These are phyloP conservation scores for Ceuthmochares aereus DNA, from an alignment of 2,113 vertebrate genomes.

Conservation along the genomic window DNA sequence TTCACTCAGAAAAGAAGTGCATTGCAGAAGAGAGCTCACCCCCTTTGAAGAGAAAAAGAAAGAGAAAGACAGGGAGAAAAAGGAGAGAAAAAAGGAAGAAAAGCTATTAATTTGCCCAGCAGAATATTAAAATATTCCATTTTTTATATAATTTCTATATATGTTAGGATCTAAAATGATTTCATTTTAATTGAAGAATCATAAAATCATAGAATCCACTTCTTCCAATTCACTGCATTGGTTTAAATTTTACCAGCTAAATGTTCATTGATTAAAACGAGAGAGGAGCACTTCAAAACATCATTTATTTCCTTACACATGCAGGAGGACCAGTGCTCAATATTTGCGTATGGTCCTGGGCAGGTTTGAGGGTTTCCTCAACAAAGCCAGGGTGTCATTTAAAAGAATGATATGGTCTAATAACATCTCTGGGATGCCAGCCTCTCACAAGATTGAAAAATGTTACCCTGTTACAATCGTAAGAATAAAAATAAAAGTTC, in stretches of 20 bases:
- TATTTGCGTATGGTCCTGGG: neutral
- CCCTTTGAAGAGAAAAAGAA: neutral
- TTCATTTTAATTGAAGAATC: neutral
- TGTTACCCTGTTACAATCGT: neutral
- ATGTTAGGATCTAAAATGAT: neutral
- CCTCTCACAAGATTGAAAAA: neutral
- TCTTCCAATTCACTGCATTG: neutral
- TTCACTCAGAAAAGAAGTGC: neutral
- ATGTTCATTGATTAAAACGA: neutral
- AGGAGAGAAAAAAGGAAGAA: neutral
- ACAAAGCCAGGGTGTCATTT: neutral
- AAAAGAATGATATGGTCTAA: neutral
- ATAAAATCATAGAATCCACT: neutral
- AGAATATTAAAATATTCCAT: neutral
- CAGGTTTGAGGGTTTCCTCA: neutral
- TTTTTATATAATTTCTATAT: neutral
- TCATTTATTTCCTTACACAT: neutral
- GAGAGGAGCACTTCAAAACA: neutral
- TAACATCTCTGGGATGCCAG: neutral
- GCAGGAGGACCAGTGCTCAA: neutral
- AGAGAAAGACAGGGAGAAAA: neutral
- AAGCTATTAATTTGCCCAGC: neutral
- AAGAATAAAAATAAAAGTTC: neutral
- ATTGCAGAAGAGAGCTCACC: neutral
- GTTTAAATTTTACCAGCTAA: neutral